Evolutionary conservation across 2,113 vertebrate genomes (phyloP), one percentile per base, ranked within the genome.

Genomic region (Eulemur rufifrons): DNA sequence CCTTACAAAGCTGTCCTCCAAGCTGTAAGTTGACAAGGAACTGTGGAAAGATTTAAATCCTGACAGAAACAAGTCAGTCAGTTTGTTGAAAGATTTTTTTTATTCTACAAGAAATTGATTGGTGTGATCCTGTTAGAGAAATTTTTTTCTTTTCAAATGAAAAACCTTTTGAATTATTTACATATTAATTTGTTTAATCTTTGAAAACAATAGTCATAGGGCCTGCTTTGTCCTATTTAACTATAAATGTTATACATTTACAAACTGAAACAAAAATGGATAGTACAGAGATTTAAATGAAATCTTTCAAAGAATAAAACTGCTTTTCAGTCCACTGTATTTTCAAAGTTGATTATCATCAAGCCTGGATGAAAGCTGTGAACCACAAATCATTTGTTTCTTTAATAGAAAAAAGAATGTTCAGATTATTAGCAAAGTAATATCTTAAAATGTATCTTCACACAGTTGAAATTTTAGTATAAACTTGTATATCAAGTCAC

Each of bases 171-270:
- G 80, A 85, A 56, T 95, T 96, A 95, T 82, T 97, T 96, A 98
- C 98, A 98, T 98, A 98, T 98, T 98, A 98, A 96, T 91, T 98
- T 98, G 97, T 97, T 98, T 98, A 98, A 98, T 98, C 98, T 98
- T 94, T 95, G 91, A 97, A 97, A 98, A 98, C 96, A 98, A 95
- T 93, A 98, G 97, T 98, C 97, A 98, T 96, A 98, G 92, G 95
- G 94, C 97, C 92, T 98, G 74, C 52, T 97, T 96, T 98, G 76
- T 97, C 66, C 97, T 97, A 95, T 21, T 97, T 93, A 98, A 98
- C 86, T 95, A 95, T 63, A 84, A 95, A 88, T 83, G 83, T 59
- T 94, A 96, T 74, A 97, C 71, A 97, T 89, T 95, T 93, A 69
- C 86, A 96, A 98, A 97, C 87, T 96, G 71, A 98, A 98, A 93